Evolutionary conservation across 2,797 vertebrate species (phyloP).

Genomic region (Onychomys leucogaster): DNA sequence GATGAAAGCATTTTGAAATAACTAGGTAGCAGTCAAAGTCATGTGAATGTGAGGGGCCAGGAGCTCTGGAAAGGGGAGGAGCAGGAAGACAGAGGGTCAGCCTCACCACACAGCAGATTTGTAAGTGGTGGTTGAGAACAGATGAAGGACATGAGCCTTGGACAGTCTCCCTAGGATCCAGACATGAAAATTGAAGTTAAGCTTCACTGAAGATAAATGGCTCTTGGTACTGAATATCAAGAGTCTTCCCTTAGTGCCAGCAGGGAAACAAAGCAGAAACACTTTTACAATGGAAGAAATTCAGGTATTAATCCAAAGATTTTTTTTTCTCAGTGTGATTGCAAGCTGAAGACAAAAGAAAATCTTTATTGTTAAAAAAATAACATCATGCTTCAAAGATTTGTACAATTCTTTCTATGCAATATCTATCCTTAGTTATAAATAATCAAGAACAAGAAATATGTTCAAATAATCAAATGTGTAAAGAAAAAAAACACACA

Average conservation of each 20-base stretch:
- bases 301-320: constrained; percentile 21
- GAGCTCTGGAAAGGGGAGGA: background rate
- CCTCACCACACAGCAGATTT: background rate
- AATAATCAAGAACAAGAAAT: background rate
- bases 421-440: background rate
- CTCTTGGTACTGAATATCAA: background rate
- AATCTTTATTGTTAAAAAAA: background rate
- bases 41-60: background rate
- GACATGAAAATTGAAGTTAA: background rate
- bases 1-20: background rate
- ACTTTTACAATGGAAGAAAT: constrained; percentile 19
- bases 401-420: background rate
- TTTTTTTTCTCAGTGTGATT: background rate
- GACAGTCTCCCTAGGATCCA: background rate
- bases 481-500: background rate
- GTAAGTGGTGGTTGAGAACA: background rate
- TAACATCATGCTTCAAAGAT: background rate
- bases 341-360: background rate
- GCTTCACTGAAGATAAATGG: background rate
- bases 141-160: background rate
- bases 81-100: background rate
- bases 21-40: background rate
- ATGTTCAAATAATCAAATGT: background rate
- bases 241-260: background rate
- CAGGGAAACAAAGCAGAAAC: background rate